Evolutionary conservation across 2,888 invertebrate genomes (phyloP).

Genomic region (Eupithecia exiguata): DNA sequence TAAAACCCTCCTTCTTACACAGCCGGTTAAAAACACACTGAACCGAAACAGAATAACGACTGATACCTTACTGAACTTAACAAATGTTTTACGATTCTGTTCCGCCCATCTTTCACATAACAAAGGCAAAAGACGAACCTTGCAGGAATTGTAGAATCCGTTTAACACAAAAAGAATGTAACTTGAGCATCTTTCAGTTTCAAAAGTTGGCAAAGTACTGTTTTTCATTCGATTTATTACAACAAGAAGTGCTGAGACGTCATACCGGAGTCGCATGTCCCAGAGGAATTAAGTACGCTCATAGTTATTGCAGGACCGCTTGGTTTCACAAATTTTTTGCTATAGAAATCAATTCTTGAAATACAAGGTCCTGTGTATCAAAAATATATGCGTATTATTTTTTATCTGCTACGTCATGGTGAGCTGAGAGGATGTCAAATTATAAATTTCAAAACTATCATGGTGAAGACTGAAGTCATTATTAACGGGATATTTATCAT

Average conservation of each 20-base stretch:
- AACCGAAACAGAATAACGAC: background rate
- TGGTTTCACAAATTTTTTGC: background rate
- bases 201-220: constrained; percentile 38
- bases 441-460: too few species aligned
- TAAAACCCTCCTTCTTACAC: background rate
- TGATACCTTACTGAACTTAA: background rate
- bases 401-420: background rate
- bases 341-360: background rate
- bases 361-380: background rate
- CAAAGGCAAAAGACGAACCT: background rate
- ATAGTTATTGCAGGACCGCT: constrained; percentile 18
- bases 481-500: too few species aligned
- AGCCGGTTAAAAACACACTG: background rate
- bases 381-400: too few species aligned
- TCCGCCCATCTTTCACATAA: background rate
- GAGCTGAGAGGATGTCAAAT: background rate
- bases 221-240: constrained; percentile 47
- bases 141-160: background rate
- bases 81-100: background rate
- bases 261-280: constrained; percentile 40
- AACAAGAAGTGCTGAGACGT: constrained; percentile 41
- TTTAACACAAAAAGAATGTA: constrained; percentile 13
- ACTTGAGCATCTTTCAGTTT: constrained; percentile 28
- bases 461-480: too few species aligned
- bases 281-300: constrained; percentile 41